Conservation (phyloP, 2,113 vertebrate genomes). For the Cygnus buccinator region DNA sequence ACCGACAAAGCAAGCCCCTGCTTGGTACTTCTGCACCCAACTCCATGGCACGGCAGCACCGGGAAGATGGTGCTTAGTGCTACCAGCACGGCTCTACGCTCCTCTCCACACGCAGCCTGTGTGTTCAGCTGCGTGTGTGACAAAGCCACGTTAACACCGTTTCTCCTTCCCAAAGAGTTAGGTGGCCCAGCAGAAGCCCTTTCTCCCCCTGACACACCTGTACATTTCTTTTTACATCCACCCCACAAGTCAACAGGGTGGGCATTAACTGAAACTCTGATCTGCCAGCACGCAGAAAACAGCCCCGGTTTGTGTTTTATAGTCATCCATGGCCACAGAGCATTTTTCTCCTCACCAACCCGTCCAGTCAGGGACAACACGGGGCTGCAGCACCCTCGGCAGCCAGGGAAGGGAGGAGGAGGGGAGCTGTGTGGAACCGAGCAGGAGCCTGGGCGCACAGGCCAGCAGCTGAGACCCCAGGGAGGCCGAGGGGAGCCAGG, state of each 20-base stretch:
- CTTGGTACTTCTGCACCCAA: neutral
- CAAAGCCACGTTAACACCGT: neutral
- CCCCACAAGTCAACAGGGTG: neutral
- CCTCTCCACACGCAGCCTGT: neutral
- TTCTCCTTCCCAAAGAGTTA: neutral
- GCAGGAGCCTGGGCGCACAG: accelerated
- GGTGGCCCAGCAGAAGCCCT: neutral
- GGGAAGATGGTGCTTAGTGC: neutral
- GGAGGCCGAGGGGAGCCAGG: neutral
- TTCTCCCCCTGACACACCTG: neutral
- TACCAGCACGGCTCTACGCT: accelerated
- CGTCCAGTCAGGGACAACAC: no score
- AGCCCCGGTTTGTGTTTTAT: neutral
- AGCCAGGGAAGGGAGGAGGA: neutral
- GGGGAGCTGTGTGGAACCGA: accelerated
- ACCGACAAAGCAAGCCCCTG: accelerated
- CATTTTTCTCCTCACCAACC: neutral
- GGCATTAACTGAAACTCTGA: neutral
- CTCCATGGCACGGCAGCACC: neutral
- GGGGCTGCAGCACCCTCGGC: neutral
- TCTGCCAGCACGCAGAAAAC: neutral
- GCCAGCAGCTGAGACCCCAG: accelerated
- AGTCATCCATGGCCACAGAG: neutral
- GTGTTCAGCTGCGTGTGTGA: neutral
- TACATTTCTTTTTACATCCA: no score